Base-by-base conservation (phyloP, 1,140 invertebrate species). In the Dendrolimus kikuchii region DNA sequence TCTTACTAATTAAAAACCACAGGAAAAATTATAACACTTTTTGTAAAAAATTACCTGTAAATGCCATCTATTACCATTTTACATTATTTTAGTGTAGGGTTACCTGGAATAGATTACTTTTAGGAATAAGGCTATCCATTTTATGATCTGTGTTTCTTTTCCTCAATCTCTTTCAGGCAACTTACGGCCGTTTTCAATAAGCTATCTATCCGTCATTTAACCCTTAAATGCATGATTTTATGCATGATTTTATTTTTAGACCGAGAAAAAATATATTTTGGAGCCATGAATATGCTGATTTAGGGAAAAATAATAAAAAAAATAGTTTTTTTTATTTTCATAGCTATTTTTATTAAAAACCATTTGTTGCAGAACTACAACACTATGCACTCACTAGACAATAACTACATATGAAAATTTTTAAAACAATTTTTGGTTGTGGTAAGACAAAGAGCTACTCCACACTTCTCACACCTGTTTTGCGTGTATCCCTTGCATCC, bases 381-480 rank as follows among this genome's bases (percentile, higher is more conserved):
- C 62, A 65, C 56, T 60, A 68, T 63, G 66, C 62, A 68, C 56
- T 70, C 53, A 64, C 59, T 66, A 60, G 56, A 64, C 59, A 67
- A 59, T 65, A 61, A 65, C 60, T 60, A 67, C 58, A 62, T 66
- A 66, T 69, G 66, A 63, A 71, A 71, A 60, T 60, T 58, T 62
- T 65, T 65, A 60, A 71, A 68, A 67, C 66, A 67, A 60, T 68
- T 66, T 53, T 72, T 71, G 55, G 59, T 64, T 66, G 51, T 68
- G 59, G 53, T 72, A 63, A 68, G 57, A 68, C 69, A 72, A 57
- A 71, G 56, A 56, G 58, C 60, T 68, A 68, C 62, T 66, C 62
- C 60, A 67, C 69, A 72, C 59, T 72, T 72, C 56, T 69, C 62
- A 65, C 66, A 69, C 56, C 52, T 62, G 49, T 57, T 67, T 66